Evolutionary conservation across 2,113 vertebrate species (phyloP), one percentile per base, ranked within the genome.

Genomic region (Grammomys surdaster): DNA sequence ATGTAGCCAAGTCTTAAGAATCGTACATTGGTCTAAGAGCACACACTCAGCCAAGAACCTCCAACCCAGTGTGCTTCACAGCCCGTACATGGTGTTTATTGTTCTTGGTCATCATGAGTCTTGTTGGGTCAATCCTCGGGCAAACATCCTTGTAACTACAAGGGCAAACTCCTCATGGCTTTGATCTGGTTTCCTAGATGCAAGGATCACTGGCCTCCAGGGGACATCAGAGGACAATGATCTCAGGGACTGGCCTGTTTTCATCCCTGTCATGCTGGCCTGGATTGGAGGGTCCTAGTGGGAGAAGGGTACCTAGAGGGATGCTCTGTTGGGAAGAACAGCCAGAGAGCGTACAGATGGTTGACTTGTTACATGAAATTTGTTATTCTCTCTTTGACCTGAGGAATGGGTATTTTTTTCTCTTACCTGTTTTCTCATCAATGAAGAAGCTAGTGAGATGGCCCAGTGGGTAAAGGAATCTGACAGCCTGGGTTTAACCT

Each of bases 141-240:
- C 31, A 92, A 89, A 82, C 5, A 54, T 19, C 63, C 22, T 67
- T 90, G 95, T 95, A 95, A 95, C 90, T 31, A 33, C 48, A 78
- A 78, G 72, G 77, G 31, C 14, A 92, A 97, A 89, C 56, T 40
- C 51, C 12, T 33, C 7, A 0, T 8, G 63, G 40, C 78, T 93
- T 91, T 12, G 36, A 75, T 86, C 31, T 31, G 60, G 11, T 51
- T 69, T 60, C 88, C 63, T 36, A 43, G 24, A 81, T 31, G 16
- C 58, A 69, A 90, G 51, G 24, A 43, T 78, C 56, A n/a, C 43
- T 84, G 73, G 7, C 65, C 81, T 96, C 82, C 11, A 2, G 22
- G 48, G 20, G 86, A 46, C 19, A 36, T 75, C 51, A 81, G 65
- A 95, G 60, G 73, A 56, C 65, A 33, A 5, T 31, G 77, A 77